Evolutionary conservation across 2,113 vertebrate species (phyloP).

Genomic region (Cisticola juncidis): DNA sequence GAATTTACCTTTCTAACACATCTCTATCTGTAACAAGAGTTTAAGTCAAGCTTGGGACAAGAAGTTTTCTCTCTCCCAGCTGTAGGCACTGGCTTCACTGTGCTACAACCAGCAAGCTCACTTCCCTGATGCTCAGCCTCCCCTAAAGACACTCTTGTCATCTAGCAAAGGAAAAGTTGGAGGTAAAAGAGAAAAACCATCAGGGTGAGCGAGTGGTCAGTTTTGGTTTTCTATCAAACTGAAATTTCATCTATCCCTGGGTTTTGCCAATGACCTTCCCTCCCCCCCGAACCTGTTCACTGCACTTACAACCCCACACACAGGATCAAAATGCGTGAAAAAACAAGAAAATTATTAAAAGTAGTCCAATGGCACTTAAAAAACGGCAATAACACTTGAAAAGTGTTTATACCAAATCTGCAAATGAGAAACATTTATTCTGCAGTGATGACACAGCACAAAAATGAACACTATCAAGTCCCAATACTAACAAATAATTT

Average conservation of each 20-base stretch:
- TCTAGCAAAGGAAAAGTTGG: not conserved
- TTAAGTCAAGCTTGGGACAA: not conserved
- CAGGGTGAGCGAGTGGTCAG: accelerated
- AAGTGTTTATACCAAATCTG: not conserved
- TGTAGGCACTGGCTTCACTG: not conserved
- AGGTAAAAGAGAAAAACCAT: not conserved
- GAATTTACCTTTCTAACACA: not conserved
- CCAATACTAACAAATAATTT: not conserved
- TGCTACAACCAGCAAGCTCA: not conserved
- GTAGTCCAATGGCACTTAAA: not conserved
- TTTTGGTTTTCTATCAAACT: not conserved
- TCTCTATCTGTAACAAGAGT: not conserved
- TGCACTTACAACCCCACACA: accelerated
- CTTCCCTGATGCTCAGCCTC: not conserved
- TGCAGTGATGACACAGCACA: not conserved
- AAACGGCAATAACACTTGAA: not conserved
- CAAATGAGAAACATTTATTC: not conserved
- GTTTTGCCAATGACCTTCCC: not conserved
- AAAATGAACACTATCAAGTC: not conserved
- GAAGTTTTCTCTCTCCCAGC: not conserved
- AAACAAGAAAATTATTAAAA: not conserved
- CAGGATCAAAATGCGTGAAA: not conserved
- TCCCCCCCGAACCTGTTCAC: not conserved
- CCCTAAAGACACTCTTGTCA: not conserved
- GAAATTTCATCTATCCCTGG: not conserved